phyloP scores from a whole-genome alignment of 2,797 vertebrate species.

The Schizopygopsis pylzovi region DNA sequence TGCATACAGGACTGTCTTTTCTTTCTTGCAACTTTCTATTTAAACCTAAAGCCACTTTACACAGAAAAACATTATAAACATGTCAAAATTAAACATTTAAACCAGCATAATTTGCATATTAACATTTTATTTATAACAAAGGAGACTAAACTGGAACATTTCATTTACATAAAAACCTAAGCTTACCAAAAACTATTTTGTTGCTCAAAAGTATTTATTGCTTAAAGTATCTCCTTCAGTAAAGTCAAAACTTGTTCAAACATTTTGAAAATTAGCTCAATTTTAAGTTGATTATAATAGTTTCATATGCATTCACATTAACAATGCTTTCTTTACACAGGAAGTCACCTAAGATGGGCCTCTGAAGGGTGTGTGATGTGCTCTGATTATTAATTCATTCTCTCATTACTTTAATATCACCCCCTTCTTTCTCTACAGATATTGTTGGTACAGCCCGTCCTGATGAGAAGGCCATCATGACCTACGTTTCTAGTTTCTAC shows the following conservation, averaged over 20 bases:
- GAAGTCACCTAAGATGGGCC: conserved; percentile 21
- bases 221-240: neutral
- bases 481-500: conserved; percentile 99
- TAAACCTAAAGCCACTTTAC: neutral
- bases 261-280: neutral
- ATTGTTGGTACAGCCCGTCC: conserved; percentile 98
- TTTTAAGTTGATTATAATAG: neutral
- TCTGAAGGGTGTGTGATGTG: conserved; percentile 20
- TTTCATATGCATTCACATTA: neutral
- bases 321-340: too few species aligned
- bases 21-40: neutral
- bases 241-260: neutral
- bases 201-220: neutral
- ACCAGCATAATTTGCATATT: neutral
- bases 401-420: conserved; percentile 40
- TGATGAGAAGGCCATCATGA: conserved; percentile 99
- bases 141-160: neutral
- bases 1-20: neutral
- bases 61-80: neutral
- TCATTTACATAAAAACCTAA: neutral
- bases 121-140: neutral
- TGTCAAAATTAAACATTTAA: neutral
- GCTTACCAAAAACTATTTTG: neutral
- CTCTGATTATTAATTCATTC: conserved; percentile 6
- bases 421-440: conserved; percentile 86